Percentiles rank a stretch among this genome's conserved stretches.
Conservation (phyloP, 1,140 invertebrate species). For the Penaeus chinensis region DNA sequence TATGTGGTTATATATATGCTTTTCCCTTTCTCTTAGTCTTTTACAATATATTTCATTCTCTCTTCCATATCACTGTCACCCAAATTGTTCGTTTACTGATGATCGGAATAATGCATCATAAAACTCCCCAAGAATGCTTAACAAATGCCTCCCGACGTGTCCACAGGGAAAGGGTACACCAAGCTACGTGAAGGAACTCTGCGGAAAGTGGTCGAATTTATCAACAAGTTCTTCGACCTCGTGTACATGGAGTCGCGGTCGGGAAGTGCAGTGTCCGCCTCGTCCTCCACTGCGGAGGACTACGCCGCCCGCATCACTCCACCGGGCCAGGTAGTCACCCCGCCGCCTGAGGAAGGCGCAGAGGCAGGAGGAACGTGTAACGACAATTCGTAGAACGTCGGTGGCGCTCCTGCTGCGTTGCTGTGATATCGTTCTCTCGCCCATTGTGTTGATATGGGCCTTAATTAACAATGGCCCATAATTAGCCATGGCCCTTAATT, state of each 20-base stretch:
- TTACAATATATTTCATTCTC: too few relatives aligned
- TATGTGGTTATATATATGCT: too few relatives aligned
- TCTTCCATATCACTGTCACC: too few relatives aligned
- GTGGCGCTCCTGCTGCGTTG: neutral
- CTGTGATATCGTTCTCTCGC: neutral
- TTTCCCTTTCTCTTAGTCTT: too few relatives aligned
- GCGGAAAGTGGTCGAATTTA: constrained; percentile 70
- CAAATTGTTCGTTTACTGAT: too few relatives aligned
- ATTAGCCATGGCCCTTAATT: too few relatives aligned
- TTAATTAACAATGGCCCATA: too few relatives aligned
- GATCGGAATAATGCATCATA: neutral
- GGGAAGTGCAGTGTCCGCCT: constrained; percentile 30
- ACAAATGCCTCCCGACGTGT: neutral
- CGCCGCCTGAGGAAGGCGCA: constrained; percentile 22
- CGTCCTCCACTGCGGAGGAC: constrained; percentile 10
- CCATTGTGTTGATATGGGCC: too few relatives aligned
- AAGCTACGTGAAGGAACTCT: constrained; percentile 72
- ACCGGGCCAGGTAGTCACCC: constrained; percentile 49
- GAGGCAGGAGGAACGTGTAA: neutral
- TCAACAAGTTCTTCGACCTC: constrained; percentile 65
- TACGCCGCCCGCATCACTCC: constrained; percentile 43
- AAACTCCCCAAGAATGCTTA: neutral
- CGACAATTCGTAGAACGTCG: neutral
- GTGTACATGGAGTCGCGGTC: constrained; percentile 60
- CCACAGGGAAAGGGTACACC: constrained; percentile 69